Conservation (phyloP, 2,888 invertebrate species). For the Lagria hirta region DNA sequence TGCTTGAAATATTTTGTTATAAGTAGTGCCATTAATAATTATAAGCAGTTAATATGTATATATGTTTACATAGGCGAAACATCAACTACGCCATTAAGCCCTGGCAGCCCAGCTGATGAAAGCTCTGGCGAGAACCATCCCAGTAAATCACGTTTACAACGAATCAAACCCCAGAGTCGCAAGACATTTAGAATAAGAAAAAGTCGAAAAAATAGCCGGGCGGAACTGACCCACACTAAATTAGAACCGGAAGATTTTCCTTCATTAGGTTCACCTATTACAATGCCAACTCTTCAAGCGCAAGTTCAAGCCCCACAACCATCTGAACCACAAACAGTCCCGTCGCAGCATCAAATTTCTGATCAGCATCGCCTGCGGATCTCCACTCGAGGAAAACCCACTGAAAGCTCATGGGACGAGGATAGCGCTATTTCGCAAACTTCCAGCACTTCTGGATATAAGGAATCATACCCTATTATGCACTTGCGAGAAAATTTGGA, state of each 20-base stretch:
- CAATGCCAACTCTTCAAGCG: constrained; percentile 32
- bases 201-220: constrained; percentile 67
- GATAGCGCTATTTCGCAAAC: constrained; percentile 74
- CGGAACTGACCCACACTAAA: constrained; percentile 62
- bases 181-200: constrained; percentile 89
- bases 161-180: constrained; percentile 91
- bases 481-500: constrained; percentile 50
- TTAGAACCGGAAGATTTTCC: constrained; percentile 50
- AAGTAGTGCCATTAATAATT: no score
- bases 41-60: neutral
- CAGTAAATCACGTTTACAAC: constrained; percentile 74
- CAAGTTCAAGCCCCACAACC: constrained; percentile 30
- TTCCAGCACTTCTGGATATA: constrained; percentile 83
- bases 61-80: constrained; percentile 72
- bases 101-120: constrained; percentile 69
- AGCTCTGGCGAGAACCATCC: constrained; percentile 64
- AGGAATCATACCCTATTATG: constrained; percentile 62
- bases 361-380: constrained; percentile 51
- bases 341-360: constrained; percentile 32
- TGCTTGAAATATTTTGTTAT: no score
- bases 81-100: constrained; percentile 73
- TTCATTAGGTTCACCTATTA: constrained; percentile 28
- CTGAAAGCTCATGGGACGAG: constrained; percentile 80
- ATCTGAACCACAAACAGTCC: constrained; percentile 25
- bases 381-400: constrained; percentile 47